Conservation (phyloP, 2,797 vertebrate genomes). For the Sorex maritimensis region DNA sequence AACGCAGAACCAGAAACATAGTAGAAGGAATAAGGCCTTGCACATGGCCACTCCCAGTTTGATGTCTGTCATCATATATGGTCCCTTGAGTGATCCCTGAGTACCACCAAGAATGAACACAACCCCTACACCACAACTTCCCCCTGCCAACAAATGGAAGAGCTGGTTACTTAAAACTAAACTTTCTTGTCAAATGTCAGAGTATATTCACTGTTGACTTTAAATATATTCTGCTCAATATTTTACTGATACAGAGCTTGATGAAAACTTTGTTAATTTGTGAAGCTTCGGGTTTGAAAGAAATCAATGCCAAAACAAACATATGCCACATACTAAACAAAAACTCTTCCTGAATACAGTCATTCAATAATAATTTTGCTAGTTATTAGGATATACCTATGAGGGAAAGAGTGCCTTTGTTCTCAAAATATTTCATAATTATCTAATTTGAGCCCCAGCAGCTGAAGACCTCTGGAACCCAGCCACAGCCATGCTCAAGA, state of each 20-base stretch:
- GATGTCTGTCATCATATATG: no score
- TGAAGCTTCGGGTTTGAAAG: constrained; percentile 21
- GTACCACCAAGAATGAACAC: no score
- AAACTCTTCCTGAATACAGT: not conserved
- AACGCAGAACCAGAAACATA: not conserved
- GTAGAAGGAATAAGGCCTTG: no score
- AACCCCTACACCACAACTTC: no score
- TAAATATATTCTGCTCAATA: not conserved
- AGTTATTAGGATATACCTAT: not conserved
- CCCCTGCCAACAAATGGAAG: no score
- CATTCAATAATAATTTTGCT: not conserved
- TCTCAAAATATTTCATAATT: not conserved
- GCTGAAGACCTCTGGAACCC: no score
- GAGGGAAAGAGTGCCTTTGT: not conserved
- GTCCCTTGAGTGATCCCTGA: no score
- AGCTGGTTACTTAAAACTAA: not conserved
- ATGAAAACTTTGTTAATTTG: not conserved
- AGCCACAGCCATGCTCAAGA: no score
- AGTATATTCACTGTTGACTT: not conserved
- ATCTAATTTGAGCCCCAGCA: constrained; percentile 5
- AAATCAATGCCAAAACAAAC: constrained; percentile 28
- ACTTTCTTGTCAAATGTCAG: not conserved
- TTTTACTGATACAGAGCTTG: not conserved
- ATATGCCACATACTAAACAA: not conserved
- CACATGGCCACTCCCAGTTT: no score